Evolutionary conservation across 2,888 invertebrate species (phyloP).

Genomic region (Cephonodes hylas): DNA sequence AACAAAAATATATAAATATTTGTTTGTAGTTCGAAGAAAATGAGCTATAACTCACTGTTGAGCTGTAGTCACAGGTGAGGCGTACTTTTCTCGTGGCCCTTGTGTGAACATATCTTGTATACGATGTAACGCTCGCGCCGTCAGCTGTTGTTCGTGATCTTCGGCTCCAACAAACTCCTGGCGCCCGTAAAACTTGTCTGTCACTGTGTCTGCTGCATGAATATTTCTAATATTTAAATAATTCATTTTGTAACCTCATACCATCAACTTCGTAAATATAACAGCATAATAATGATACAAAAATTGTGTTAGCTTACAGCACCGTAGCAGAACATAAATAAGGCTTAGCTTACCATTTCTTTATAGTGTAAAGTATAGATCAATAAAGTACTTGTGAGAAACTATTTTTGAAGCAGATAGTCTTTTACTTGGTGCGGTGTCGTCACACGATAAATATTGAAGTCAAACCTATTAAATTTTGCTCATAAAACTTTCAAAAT

Average conservation of each 20-base stretch:
- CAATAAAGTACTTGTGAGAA: too few relatives aligned
- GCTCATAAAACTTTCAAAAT: too few relatives aligned
- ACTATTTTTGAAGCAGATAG: too few relatives aligned
- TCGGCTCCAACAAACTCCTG: slow-evolving; percentile 24
- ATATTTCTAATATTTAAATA: slow-evolving; percentile 9
- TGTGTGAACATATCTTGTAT: slow-evolving; percentile 42
- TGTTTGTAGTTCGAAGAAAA: not conserved
- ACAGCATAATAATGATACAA: too few relatives aligned
- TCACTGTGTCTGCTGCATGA: slow-evolving; percentile 57
- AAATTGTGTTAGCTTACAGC: too few relatives aligned
- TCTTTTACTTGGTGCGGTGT: too few relatives aligned
- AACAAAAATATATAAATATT: too few relatives aligned
- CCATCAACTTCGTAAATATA: not conserved
- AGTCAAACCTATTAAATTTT: too few relatives aligned
- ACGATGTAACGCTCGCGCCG: slow-evolving; percentile 31
- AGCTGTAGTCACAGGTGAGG: slow-evolving; percentile 42
- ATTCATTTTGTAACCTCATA: not conserved
- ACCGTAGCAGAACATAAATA: too few relatives aligned
- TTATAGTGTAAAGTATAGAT: too few relatives aligned
- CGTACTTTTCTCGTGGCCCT: slow-evolving; percentile 45
- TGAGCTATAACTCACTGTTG: slow-evolving; percentile 43
- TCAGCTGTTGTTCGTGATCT: slow-evolving; percentile 20
- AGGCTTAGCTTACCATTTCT: too few relatives aligned
- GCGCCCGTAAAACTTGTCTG: slow-evolving; percentile 54
- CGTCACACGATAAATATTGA: too few relatives aligned